Conservation (phyloP, 1,140 invertebrate genomes). For the Drosophila varians region DNA sequence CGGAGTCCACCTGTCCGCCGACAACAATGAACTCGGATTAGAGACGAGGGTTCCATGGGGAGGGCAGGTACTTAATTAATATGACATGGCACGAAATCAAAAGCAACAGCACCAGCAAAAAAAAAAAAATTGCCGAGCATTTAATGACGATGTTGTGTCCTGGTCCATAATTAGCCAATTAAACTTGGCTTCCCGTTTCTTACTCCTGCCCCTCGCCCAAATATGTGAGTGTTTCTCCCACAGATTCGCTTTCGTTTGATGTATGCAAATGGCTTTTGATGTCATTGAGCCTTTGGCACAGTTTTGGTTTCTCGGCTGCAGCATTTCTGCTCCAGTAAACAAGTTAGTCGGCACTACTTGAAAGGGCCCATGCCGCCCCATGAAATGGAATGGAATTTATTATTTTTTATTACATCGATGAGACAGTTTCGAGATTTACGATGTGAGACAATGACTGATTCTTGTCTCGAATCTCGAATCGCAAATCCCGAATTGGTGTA, state of each 20-base stretch:
- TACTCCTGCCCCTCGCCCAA: background rate
- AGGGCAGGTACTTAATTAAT: constrained; percentile 43
- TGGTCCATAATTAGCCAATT: constrained; percentile 45
- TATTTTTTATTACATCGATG: constrained; percentile 46
- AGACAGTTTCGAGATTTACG: constrained; percentile 26
- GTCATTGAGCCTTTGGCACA: constrained; percentile 60
- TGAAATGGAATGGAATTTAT: constrained; percentile 37
- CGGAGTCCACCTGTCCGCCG: constrained; percentile 28
- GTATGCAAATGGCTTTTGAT: constrained; percentile 44
- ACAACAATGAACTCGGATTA: constrained; percentile 38
- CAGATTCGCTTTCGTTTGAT: constrained; percentile 46
- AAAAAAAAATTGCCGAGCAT: constrained; percentile 45
- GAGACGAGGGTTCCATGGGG: constrained; percentile 1
- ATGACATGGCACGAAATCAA: constrained; percentile 44
- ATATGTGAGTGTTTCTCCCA: background rate
- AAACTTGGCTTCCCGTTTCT: constrained; percentile 32
- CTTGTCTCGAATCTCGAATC: constrained; percentile 3
- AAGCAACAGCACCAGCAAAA: background rate
- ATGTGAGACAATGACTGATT: constrained; percentile 44
- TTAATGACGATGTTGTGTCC: constrained; percentile 46
- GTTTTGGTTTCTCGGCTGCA: constrained; percentile 36
- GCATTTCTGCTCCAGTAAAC: constrained; percentile 66
- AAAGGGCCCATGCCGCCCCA: constrained; percentile 37
- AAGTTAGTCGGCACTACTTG: constrained; percentile 41
- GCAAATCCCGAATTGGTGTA: constrained; percentile 9